Percentiles rank a stretch among this genome's conserved stretches.
phyloP scores from a whole-genome alignment of 1,140 invertebrate genomes.

The Hestina assimilis region DNA sequence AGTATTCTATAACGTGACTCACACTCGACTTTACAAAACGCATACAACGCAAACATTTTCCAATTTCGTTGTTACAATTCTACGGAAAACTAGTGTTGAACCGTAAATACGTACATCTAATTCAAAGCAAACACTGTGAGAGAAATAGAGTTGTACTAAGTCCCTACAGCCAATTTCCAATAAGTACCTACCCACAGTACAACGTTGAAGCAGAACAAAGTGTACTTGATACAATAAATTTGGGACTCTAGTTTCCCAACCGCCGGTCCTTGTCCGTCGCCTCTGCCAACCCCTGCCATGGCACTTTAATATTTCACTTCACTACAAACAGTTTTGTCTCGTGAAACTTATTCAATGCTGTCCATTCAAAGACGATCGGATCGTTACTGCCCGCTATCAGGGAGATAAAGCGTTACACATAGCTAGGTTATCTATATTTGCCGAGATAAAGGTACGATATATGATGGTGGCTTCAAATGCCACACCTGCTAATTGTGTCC shows the following conservation, averaged over 20 bases:
- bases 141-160: constrained; percentile 11
- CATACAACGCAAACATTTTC: constrained; percentile 2
- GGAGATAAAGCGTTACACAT: constrained; percentile 51
- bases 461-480: constrained; percentile 48
- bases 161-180: constrained; percentile 3
- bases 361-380: constrained; percentile 45
- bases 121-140: constrained; percentile 33
- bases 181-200: constrained; percentile 84
- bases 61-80: constrained; percentile 3
- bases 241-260: constrained; percentile 80
- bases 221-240: constrained; percentile 85
- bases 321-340: constrained; percentile 37
- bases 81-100: constrained; percentile 8
- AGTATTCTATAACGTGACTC: neutral
- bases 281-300: constrained; percentile 67
- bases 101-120: constrained; percentile 26
- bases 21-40: neutral
- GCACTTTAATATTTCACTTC: constrained; percentile 51
- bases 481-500: constrained; percentile 58
- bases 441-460: constrained; percentile 63
- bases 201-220: constrained; percentile 84
- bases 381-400: constrained; percentile 58
- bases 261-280: constrained; percentile 64
- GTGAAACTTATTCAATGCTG: constrained; percentile 33
- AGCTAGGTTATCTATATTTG: constrained; percentile 73